These are phyloP conservation scores for Phenganax subtilis DNA, from an alignment of 92 coral and sea anemone genomes.

Conservation along the genomic window DNA sequence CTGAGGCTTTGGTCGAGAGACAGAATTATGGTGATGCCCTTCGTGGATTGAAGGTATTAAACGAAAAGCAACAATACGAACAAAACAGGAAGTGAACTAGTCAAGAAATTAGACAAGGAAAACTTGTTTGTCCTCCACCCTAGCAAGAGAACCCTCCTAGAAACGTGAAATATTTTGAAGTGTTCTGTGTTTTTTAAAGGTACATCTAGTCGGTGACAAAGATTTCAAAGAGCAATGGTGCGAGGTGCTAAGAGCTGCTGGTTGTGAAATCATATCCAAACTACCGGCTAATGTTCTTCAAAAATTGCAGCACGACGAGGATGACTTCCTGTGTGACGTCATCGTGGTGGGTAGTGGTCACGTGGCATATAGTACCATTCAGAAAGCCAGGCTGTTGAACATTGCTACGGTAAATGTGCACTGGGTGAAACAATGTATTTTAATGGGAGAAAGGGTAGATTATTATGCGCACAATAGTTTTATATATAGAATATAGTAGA, in stretches of 20 bases:
- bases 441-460: conserved; percentile 65
- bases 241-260: conserved; percentile 76
- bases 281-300: conserved; percentile 59
- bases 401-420: conserved; percentile 80
- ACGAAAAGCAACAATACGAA: too few relatives aligned
- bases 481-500: conserved; percentile 34
- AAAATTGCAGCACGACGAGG: conserved; percentile 46
- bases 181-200: conserved; percentile 38
- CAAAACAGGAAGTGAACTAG: too few relatives aligned
- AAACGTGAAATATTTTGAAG: neutral
- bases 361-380: conserved; percentile 62
- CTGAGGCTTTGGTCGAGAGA: too few relatives aligned
- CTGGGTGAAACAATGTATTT: conserved; percentile 86
- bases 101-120: neutral
- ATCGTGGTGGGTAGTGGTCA: conserved; percentile 53
- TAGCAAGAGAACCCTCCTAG: neutral
- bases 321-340: conserved; percentile 56
- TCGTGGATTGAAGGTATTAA: too few relatives aligned
- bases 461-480: conserved; percentile 73
- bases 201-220: conserved; percentile 64
- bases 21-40: too few relatives aligned
- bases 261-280: conserved; percentile 64
- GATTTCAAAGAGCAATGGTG: conserved; percentile 72
- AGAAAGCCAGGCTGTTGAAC: conserved; percentile 56
- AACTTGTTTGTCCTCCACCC: neutral